Conservation (phyloP, 2,113 vertebrate genomes). For the Platysternon megacephalum region DNA sequence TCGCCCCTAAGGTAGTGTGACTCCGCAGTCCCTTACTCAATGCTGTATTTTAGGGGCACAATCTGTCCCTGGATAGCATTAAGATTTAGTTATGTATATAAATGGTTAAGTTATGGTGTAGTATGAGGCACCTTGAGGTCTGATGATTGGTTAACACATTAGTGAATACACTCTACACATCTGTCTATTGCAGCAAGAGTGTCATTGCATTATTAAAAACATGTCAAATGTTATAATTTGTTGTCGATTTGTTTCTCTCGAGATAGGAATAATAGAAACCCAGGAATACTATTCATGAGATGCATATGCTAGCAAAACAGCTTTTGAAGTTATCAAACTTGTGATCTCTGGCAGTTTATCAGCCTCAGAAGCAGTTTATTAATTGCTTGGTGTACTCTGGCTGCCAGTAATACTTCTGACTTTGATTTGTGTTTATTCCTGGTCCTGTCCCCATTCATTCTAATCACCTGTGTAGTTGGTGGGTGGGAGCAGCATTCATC, state of each 20-base stretch:
- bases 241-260: neutral
- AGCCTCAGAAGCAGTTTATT: neutral
- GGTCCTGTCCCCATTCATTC: neutral
- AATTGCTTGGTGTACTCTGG: conserved; percentile 4
- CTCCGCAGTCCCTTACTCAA: neutral
- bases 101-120: neutral
- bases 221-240: neutral
- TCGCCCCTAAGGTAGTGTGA: accelerated
- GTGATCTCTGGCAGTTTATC: neutral
- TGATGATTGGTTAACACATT: neutral
- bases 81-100: neutral
- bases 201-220: neutral
- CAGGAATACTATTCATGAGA: neutral
- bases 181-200: neutral
- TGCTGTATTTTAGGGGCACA: neutral
- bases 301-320: neutral
- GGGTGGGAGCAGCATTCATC: conserved; percentile 7
- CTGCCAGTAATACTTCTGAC: neutral
- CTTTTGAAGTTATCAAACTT: neutral
- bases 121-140: neutral
- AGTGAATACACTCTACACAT: neutral
- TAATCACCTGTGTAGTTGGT: neutral
- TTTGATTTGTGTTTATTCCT: neutral
- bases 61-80: neutral
- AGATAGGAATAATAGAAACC: neutral